phyloP scores from a whole-genome alignment of 1,140 invertebrate genomes.

The Hylaeus anthracinus region DNA sequence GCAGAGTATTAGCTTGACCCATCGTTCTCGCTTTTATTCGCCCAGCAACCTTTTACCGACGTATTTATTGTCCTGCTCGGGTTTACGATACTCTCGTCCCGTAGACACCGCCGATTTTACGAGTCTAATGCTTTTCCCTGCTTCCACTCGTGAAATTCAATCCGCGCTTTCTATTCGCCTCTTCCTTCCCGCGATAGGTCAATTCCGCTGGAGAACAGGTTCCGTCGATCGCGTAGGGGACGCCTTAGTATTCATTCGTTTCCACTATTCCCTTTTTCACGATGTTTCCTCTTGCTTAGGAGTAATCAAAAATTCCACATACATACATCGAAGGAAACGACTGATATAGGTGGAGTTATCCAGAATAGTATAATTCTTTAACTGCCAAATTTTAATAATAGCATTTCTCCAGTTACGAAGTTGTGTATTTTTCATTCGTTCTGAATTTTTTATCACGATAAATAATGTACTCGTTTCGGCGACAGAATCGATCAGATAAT shows the following conservation, averaged over 20 bases:
- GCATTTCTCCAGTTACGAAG: too few relatives aligned
- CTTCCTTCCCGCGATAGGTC: neutral
- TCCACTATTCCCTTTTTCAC: neutral
- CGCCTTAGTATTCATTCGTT: slow-evolving; percentile 1
- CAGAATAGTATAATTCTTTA: too few relatives aligned
- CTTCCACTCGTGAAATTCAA: slow-evolving; percentile 7
- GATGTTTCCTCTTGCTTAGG: too few relatives aligned
- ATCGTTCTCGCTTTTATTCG: slow-evolving; percentile 52
- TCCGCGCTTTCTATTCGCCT: neutral
- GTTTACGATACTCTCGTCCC: slow-evolving; percentile 38
- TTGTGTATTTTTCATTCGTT: too few relatives aligned
- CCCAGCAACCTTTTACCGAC: slow-evolving; percentile 42
- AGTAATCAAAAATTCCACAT: too few relatives aligned
- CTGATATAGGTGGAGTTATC: too few relatives aligned
- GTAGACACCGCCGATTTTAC: slow-evolving; percentile 7
- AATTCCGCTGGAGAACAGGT: neutral
- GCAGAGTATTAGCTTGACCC: slow-evolving; percentile 30
- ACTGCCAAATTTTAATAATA: too few relatives aligned
- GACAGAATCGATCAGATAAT: slow-evolving; percentile 37
- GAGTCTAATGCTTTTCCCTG: slow-evolving; percentile 12
- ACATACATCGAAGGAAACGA: too few relatives aligned
- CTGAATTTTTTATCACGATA: too few relatives aligned
- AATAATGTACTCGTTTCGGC: neutral
- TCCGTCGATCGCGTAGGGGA: neutral
- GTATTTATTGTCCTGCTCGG: slow-evolving; percentile 48